Percentiles rank a stretch among this genome's conserved stretches.
Evolutionary conservation across 1,140 invertebrate species (phyloP).

Genomic region (Panagrolaimus sp.): DNA sequence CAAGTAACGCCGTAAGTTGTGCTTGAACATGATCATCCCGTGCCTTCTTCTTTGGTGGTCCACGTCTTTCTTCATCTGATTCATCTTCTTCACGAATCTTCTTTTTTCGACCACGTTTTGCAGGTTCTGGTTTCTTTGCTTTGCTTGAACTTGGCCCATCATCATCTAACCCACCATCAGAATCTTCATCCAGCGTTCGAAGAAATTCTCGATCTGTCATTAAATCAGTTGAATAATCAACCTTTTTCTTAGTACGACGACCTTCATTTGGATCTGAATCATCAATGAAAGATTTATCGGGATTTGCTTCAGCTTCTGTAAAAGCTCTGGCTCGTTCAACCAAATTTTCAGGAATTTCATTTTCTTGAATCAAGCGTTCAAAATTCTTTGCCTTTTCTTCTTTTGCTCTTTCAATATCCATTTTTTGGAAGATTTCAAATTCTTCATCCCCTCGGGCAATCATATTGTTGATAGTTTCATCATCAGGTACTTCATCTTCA

Average conservation of each 20-base stretch:
- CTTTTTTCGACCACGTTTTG: not conserved
- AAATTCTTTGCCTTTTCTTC: conserved; percentile 70
- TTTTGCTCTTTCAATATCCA: conserved; percentile 81
- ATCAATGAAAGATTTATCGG: not conserved
- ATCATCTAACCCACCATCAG: not conserved
- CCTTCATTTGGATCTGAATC: not conserved
- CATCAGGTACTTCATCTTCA: conserved; percentile 92
- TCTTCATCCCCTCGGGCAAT: conserved; percentile 87
- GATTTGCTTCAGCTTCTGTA: not conserved
- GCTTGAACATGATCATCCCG: not conserved
- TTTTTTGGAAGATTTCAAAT: conserved; percentile 81
- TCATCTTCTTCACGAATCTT: not conserved
- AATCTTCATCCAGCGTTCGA: not conserved
- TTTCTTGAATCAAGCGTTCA: conserved; percentile 79
- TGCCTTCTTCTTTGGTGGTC: not conserved
- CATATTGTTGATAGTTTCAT: conserved; percentile 98
- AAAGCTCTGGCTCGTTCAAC: not conserved
- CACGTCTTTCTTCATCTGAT: not conserved
- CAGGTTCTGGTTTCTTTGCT: not conserved
- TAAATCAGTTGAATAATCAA: not conserved
- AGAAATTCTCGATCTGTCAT: not conserved
- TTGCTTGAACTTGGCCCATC: not conserved
- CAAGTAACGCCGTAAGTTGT: not conserved
- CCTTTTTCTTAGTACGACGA: not conserved
- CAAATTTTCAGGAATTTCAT: conserved; percentile 70